phyloP scores from a whole-genome alignment of 2,797 vertebrate species.

The Decapterus maruadsi region DNA sequence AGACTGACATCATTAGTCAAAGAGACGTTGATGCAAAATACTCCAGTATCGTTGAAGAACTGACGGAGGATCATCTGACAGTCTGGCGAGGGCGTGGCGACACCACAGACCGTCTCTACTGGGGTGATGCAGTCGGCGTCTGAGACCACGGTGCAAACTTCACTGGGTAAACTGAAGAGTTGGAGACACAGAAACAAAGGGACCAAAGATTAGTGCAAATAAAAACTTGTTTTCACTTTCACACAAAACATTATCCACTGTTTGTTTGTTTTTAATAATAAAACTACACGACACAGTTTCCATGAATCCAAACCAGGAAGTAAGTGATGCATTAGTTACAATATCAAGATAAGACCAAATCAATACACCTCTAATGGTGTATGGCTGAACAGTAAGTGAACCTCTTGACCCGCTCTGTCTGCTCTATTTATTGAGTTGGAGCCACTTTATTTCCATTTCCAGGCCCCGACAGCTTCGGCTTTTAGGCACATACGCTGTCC shows the following conservation, averaged over 20 bases:
- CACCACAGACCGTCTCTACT: conserved; percentile 85
- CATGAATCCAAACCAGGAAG: neutral
- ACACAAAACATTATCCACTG: neutral
- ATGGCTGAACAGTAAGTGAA: conserved; percentile 1
- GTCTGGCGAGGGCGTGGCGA: conserved; percentile 86
- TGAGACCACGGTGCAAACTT: conserved; percentile 92
- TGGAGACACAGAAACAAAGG: conserved; percentile 3
- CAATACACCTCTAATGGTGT: conserved; percentile 1
- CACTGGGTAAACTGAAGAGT: conserved; percentile 87
- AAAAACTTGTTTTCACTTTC: neutral
- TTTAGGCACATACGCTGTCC: neutral
- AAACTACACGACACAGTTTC: neutral
- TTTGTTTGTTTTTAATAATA: neutral
- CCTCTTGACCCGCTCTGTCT: neutral
- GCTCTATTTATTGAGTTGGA: neutral
- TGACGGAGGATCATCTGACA: conserved; percentile 93
- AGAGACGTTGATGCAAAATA: conserved; percentile 95
- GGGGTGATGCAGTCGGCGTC: conserved; percentile 90
- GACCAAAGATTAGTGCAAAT: neutral
- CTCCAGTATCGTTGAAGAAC: conserved; percentile 90
- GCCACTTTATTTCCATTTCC: neutral
- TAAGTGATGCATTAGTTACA: neutral
- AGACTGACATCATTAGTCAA: conserved; percentile 92
- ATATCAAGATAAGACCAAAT: conserved; percentile 10
- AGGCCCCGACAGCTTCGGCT: neutral